phyloP scores from a whole-genome alignment of 2,888 invertebrate species.

The Pterobdella sp. region DNA sequence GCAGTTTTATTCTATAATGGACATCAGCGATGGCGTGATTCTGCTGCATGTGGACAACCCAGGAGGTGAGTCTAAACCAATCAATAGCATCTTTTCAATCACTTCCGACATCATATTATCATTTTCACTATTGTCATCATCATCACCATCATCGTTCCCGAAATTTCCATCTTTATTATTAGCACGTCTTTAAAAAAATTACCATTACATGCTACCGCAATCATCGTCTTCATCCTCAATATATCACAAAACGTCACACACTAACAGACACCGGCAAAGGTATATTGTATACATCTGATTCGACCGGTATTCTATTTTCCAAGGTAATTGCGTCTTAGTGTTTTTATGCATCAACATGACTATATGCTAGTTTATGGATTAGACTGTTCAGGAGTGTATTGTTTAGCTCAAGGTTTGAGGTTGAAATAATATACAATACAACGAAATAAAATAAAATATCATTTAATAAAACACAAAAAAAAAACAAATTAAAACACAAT shows the following conservation, averaged over 20 bases:
- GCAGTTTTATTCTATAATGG: slow-evolving; percentile 50
- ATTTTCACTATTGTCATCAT: not conserved
- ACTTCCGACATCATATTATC: not conserved
- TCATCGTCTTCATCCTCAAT: not conserved
- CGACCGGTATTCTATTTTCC: slow-evolving; percentile 46
- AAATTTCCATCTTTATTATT: too few species aligned
- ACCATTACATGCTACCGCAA: not conserved
- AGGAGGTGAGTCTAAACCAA: too few species aligned
- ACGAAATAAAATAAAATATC: too few species aligned
- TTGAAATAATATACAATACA: too few species aligned
- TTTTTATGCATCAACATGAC: too few species aligned
- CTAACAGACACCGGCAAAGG: slow-evolving; percentile 48
- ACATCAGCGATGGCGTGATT: slow-evolving; percentile 46
- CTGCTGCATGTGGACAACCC: slow-evolving; percentile 50
- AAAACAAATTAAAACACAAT: too few species aligned
- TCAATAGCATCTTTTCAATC: too few species aligned
- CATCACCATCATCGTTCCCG: not conserved
- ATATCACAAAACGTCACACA: not conserved
- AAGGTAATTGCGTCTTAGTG: slow-evolving; percentile 18
- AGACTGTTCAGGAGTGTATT: too few species aligned
- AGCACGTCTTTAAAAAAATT: not conserved
- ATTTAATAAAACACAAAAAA: too few species aligned
- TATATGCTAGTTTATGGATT: too few species aligned
- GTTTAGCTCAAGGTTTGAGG: too few species aligned
- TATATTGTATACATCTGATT: slow-evolving; percentile 47